These are phyloP conservation scores for Chamaetylas fuelleborni DNA, from an alignment of 2,113 vertebrate species.

Conservation along the genomic window DNA sequence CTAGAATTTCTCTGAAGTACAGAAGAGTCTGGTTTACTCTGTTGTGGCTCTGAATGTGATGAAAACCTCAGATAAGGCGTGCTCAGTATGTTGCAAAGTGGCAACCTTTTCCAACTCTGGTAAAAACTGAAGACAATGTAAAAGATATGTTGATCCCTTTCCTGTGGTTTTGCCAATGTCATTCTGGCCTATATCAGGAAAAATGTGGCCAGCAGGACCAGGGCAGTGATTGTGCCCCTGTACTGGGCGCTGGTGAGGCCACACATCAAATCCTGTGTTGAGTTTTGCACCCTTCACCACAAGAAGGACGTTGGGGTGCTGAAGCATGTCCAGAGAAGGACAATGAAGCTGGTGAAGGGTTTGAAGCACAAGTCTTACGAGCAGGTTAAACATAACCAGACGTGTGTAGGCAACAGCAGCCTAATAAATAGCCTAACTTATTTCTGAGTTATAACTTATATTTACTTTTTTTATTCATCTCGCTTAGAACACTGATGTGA, in stretches of 20 bases:
- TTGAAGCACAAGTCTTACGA: background rate
- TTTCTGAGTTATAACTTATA: background rate
- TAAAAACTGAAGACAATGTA: background rate
- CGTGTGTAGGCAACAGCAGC: background rate
- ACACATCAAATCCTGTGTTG: background rate
- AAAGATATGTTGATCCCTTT: background rate
- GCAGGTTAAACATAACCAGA: background rate
- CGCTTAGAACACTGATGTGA: background rate
- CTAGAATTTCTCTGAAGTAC: background rate
- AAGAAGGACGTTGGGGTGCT: background rate
- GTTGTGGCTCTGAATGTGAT: background rate
- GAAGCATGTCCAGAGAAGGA: background rate
- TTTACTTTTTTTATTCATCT: background rate
- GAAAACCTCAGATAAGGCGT: background rate
- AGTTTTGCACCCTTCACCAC: background rate
- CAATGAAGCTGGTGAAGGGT: background rate
- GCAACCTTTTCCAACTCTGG: background rate
- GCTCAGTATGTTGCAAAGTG: background rate
- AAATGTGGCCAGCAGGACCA: background rate
- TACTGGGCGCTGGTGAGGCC: background rate
- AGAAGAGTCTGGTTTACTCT: background rate
- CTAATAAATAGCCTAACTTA: slow-evolving; percentile 40
- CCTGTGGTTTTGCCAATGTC: background rate
- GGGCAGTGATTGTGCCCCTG: rapidly evolving
- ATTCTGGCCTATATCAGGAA: background rate